Percentiles rank a stretch among this genome's conserved stretches.
Conservation (phyloP, 2,888 invertebrate genomes). For the Selenia dentaria region DNA sequence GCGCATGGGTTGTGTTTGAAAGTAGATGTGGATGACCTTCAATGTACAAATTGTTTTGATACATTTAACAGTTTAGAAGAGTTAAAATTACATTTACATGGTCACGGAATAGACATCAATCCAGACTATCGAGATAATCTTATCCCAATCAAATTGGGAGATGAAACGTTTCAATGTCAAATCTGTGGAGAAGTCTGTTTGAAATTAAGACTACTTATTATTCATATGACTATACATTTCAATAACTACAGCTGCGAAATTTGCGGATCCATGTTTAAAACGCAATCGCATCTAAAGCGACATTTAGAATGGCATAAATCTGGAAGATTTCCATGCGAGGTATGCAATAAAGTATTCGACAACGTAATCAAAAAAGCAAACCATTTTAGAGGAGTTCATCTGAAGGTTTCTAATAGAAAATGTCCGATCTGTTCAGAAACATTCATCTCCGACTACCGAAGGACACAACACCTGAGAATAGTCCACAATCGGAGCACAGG, state of each 20-base stretch:
- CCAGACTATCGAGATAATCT: slow-evolving; percentile 56
- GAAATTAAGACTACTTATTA: slow-evolving; percentile 59
- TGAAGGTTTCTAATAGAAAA: slow-evolving; percentile 53
- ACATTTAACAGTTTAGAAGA: slow-evolving; percentile 41
- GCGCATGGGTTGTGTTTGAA: slow-evolving; percentile 57
- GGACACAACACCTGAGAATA: slow-evolving; percentile 64
- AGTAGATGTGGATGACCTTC: slow-evolving; percentile 58
- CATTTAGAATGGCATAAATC: slow-evolving; percentile 61
- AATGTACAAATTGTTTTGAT: slow-evolving; percentile 60
- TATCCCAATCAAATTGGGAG: slow-evolving; percentile 65
- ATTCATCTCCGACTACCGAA: slow-evolving; percentile 66
- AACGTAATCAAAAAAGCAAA: slow-evolving; percentile 55
- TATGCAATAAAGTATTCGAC: slow-evolving; percentile 67
- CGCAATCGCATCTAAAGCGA: slow-evolving; percentile 50
- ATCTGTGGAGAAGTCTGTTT: slow-evolving; percentile 56
- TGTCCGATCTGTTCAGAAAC: slow-evolving; percentile 68
- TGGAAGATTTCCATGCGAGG: slow-evolving; percentile 63
- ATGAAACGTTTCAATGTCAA: slow-evolving; percentile 57
- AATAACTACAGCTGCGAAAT: slow-evolving; percentile 70
- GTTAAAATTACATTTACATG: slow-evolving; percentile 58
- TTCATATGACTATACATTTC: slow-evolving; percentile 72
- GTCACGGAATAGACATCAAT: slow-evolving; percentile 57
- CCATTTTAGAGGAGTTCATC: slow-evolving; percentile 62
- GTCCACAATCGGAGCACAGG: slow-evolving; percentile 58
- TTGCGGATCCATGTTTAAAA: slow-evolving; percentile 64